Evolutionary conservation across 2,113 vertebrate species (phyloP).

Genomic region (Lepus europaeus): DNA sequence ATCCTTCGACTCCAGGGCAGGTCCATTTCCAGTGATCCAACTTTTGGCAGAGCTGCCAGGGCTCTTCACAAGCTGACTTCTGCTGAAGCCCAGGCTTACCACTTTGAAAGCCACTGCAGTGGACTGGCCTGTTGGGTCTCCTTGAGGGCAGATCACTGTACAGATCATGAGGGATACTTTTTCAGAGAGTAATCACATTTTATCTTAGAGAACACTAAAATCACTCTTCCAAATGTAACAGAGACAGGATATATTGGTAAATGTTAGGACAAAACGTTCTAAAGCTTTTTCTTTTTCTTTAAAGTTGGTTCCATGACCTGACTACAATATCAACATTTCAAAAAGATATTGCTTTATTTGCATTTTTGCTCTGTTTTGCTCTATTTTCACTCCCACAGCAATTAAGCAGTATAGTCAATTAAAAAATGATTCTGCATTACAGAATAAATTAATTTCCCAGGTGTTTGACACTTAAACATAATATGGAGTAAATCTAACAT

Average conservation of each 20-base stretch:
- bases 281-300: neutral
- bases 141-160: no score
- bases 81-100: no score
- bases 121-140: no score
- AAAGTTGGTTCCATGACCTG: neutral
- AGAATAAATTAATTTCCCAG: slow-evolving; percentile 33
- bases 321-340: neutral
- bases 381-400: neutral
- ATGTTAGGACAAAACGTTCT: neutral
- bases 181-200: neutral
- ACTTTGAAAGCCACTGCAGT: no score
- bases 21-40: no score
- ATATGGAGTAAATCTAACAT: neutral
- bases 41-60: no score
- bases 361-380: neutral
- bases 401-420: slow-evolving; percentile 3
- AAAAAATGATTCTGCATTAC: neutral
- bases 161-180: neutral
- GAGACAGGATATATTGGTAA: neutral
- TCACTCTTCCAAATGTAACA: neutral
- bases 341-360: slow-evolving; percentile 37
- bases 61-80: no score
- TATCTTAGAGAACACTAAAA: neutral
- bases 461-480: slow-evolving; percentile 9
- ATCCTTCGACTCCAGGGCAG: no score